Percentiles rank a stretch among this genome's conserved stretches.
Conservation (phyloP, 2,888 invertebrate species). For the Agrochola lota region DNA sequence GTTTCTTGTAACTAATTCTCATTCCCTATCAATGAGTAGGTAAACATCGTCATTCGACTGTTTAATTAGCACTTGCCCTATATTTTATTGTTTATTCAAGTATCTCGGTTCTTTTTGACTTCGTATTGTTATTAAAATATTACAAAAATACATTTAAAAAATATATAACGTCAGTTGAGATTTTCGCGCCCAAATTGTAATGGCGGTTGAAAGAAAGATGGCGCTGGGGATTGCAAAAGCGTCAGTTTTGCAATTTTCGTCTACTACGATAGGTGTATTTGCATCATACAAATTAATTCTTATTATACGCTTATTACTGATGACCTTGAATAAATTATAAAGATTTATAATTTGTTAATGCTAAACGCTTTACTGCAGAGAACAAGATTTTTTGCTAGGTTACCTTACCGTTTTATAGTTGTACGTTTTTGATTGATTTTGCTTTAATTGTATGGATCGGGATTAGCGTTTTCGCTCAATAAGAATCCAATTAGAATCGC, state of each 20-base stretch:
- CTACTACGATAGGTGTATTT: constrained; percentile 31
- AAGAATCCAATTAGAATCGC: not conserved
- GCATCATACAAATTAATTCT: constrained; percentile 31
- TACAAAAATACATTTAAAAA: not conserved
- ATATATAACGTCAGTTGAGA: constrained; percentile 4
- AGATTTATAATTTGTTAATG: not conserved
- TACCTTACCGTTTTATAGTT: not conserved
- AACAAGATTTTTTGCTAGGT: not conserved
- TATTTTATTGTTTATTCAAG: constrained; percentile 55
- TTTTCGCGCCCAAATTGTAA: constrained; percentile 38
- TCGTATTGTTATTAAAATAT: constrained; percentile 1
- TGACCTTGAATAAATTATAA: constrained; percentile 35
- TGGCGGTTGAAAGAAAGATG: constrained; percentile 49
- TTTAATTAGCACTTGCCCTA: constrained; percentile 66
- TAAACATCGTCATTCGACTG: constrained; percentile 59
- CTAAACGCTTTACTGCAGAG: not conserved
- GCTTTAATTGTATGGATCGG: not conserved
- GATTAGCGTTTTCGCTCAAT: not conserved
- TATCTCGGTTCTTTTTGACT: constrained; percentile 47
- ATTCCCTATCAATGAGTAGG: constrained; percentile 60
- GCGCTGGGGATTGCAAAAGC: constrained; percentile 45
- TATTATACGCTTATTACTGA: constrained; percentile 27
- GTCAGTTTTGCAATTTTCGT: constrained; percentile 30
- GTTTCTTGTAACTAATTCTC: constrained; percentile 51
- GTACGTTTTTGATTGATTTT: not conserved